phyloP scores from a whole-genome alignment of 2,797 vertebrate species.

The Gobio occitaniae region DNA sequence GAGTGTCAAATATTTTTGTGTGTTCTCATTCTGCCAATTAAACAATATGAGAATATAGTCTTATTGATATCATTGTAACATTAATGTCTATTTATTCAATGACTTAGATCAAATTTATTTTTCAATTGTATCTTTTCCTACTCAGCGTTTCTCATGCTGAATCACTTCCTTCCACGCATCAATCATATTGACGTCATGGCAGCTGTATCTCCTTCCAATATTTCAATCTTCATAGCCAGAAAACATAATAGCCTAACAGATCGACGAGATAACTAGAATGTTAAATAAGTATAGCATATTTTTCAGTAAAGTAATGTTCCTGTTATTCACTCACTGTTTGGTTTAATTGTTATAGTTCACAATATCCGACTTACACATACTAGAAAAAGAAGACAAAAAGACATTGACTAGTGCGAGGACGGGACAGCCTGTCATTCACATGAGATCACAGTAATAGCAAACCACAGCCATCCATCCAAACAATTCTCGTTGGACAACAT shows the following conservation, averaged over 20 bases:
- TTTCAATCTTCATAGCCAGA: background rate
- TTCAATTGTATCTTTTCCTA: background rate
- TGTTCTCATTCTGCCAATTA: background rate
- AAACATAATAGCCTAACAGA: background rate
- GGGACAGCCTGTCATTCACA: background rate
- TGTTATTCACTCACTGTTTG: background rate
- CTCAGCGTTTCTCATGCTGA: conserved; percentile 10
- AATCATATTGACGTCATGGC: background rate
- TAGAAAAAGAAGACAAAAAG: background rate
- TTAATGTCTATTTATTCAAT: background rate
- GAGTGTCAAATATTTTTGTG: background rate
- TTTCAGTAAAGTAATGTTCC: background rate
- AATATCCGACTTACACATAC: background rate
- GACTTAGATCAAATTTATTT: background rate
- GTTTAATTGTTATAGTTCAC: background rate
- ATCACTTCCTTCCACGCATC: conserved; percentile 32
- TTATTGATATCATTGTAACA: background rate
- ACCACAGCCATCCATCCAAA: background rate
- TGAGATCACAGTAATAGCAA: background rate
- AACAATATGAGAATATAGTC: background rate
- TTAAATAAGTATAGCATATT: background rate
- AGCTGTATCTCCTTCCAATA: background rate
- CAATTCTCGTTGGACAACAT: background rate
- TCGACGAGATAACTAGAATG: background rate
- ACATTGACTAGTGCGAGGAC: background rate